A percentile compares a stretch with the other conserved stretches of the same genome.
These are phyloP conservation scores for Discoglossus pictus DNA, from an alignment of 2,797 vertebrate genomes.

Conservation along the genomic window DNA sequence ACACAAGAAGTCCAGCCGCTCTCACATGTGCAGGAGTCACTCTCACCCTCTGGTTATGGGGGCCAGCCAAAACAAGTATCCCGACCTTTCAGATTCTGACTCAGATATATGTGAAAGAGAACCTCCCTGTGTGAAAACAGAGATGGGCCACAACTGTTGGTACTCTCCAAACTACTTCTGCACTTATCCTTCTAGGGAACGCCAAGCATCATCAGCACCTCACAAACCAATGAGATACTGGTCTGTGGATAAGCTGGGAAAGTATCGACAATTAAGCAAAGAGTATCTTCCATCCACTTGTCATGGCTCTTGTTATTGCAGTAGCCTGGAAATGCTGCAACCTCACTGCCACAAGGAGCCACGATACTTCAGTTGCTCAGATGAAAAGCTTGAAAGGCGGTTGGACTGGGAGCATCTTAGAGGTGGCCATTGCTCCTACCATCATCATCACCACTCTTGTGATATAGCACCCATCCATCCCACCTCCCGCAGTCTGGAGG, in stretches of 20 bases:
- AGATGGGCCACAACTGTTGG: slow-evolving; percentile 63
- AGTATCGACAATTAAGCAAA: slow-evolving; percentile 65
- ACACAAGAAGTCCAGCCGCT: slow-evolving; percentile 44
- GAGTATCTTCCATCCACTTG: slow-evolving; percentile 63
- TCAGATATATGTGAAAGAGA: slow-evolving; percentile 64
- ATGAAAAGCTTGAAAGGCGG: slow-evolving; percentile 66
- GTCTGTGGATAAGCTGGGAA: slow-evolving; percentile 89
- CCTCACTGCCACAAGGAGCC: slow-evolving; percentile 58
- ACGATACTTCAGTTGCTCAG: slow-evolving; percentile 66
- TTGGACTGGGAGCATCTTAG: slow-evolving; percentile 62
- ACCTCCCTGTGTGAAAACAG: slow-evolving; percentile 38
- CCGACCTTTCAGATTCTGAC: slow-evolving; percentile 67
- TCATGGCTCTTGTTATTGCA: slow-evolving; percentile 66
- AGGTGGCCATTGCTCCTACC: slow-evolving; percentile 56
- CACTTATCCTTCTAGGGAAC: slow-evolving; percentile 64
- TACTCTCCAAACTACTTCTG: slow-evolving; percentile 64
- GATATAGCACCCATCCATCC: slow-evolving; percentile 73
- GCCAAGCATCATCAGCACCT: slow-evolving; percentile 49
- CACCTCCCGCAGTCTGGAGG: slow-evolving; percentile 77
- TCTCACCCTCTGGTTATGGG: slow-evolving; percentile 49
- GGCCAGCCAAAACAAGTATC: slow-evolving; percentile 61
- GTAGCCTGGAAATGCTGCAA: slow-evolving; percentile 66
- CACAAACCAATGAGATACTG: slow-evolving; percentile 79
- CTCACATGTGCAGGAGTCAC: slow-evolving; percentile 52
- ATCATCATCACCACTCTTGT: slow-evolving; percentile 60